phyloP scores from a whole-genome alignment of 2,113 vertebrate genomes.

The Cottus gobio region DNA sequence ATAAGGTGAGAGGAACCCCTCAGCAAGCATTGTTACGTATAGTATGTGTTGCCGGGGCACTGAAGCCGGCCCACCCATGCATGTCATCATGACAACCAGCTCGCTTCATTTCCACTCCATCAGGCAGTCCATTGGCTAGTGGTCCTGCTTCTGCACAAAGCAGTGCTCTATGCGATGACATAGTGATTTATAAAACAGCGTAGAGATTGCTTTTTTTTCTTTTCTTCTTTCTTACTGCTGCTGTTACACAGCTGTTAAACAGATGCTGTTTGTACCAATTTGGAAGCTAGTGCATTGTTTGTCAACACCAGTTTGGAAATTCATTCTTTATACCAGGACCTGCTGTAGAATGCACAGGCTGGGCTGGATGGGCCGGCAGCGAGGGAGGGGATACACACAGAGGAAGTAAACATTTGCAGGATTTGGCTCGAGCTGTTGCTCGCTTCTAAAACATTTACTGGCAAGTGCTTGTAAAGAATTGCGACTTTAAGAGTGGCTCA shows the following conservation, averaged over 20 bases:
- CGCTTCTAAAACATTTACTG: slow-evolving; percentile 60
- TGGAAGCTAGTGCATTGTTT: slow-evolving; percentile 80
- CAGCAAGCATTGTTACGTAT: slow-evolving; percentile 33
- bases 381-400: not conserved
- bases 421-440: slow-evolving; percentile 46
- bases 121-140: slow-evolving; percentile 69
- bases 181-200: slow-evolving; percentile 79
- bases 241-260: slow-evolving; percentile 82
- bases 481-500: not conserved
- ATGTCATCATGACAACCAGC: slow-evolving; percentile 66
- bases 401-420: slow-evolving; percentile 42
- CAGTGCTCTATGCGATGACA: slow-evolving; percentile 68
- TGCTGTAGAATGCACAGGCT: slow-evolving; percentile 44
- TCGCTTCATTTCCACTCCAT: slow-evolving; percentile 71
- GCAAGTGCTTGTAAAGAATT: slow-evolving; percentile 32
- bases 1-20: slow-evolving; percentile 53
- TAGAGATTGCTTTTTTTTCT: slow-evolving; percentile 54
- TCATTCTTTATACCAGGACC: slow-evolving; percentile 76
- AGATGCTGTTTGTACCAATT: slow-evolving; percentile 83
- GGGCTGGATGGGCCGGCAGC: slow-evolving; percentile 36
- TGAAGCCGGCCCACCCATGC: slow-evolving; percentile 51
- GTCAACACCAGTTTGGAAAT: slow-evolving; percentile 81
- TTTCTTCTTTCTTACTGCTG: slow-evolving; percentile 38
- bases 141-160: slow-evolving; percentile 65
- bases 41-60: slow-evolving; percentile 49